Evolutionary conservation across 2,888 invertebrate species (phyloP).

Genomic region (Lasioglossum marginatum): DNA sequence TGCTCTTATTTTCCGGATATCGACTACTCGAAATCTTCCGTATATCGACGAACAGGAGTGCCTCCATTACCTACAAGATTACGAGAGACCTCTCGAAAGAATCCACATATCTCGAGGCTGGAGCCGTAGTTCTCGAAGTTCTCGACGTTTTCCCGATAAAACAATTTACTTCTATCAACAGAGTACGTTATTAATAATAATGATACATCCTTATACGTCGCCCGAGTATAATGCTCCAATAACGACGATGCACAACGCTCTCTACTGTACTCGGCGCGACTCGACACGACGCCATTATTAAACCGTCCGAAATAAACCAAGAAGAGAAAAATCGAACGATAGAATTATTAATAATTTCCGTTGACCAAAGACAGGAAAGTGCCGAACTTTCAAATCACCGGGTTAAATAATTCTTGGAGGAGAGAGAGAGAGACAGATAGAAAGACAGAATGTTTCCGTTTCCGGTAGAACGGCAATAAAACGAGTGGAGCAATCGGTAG

Average conservation of each 20-base stretch:
- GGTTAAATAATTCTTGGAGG: neutral
- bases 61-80: neutral
- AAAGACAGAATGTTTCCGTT: neutral
- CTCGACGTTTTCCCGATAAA: neutral
- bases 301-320: neutral
- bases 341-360: neutral
- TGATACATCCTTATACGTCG: neutral
- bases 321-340: neutral
- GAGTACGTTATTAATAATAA: neutral
- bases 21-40: neutral
- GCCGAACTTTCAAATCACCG: neutral
- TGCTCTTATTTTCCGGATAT: neutral
- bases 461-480: neutral
- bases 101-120: neutral
- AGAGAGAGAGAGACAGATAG: no score
- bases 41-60: neutral
- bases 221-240: neutral
- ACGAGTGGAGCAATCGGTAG: neutral
- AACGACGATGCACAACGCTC: neutral
- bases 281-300: neutral
- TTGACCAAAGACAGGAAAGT: neutral
- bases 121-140: neutral
- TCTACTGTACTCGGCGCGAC: neutral
- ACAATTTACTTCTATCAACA: neutral
- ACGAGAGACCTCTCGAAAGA: neutral